Evolutionary conservation across 2,113 vertebrate species (phyloP), one percentile per base, ranked within the genome.

Genomic region (Peromyscus maniculatus): DNA sequence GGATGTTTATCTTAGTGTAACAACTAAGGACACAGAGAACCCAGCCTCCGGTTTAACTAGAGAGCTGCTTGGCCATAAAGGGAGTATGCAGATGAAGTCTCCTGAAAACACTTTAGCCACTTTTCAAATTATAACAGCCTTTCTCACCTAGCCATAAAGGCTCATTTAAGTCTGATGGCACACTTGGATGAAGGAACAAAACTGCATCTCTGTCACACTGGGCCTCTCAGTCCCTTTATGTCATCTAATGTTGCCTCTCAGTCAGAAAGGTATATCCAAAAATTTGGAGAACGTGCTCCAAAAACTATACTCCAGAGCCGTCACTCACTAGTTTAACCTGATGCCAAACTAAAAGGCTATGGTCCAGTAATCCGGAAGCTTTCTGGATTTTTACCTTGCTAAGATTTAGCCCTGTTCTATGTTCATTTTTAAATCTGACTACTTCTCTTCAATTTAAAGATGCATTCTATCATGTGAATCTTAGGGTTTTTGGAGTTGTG

Each of bases 221-320:
- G 3, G 62, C 67, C 46, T 94, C 82, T 83, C 49, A 72, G 75
- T 33, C 31, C 52, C 39, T 90, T 86, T 66, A 71, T 87, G 57
- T n/a, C 77, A 89, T 16, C 82, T 96, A 90, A 93, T 59, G 88
- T 75, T 89, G 62, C 78, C 74, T 69, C 36, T 91, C 43, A 86
- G 83, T 64, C 71, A 64, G 78, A 83, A 96, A 95, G 64, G 57
- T 57, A 36, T 64, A 79, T 71, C n/a, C 66, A 19, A n/a, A 82
- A 33, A 22, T 82, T n/a, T 82, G 33, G 15, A 89, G 72, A 89
- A 89, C 1, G 17, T 66, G 39, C 31, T 74, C 16, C 8, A 72
- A 80, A 97, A 78, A 49, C 33, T 13, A 57, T 2, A 46, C 9
- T 12, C 16, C 17, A 26, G 11, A 72, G 7, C 69, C 39, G 21